Conservation (phyloP, 2,113 vertebrate genomes). For the Crotalus viridis region DNA sequence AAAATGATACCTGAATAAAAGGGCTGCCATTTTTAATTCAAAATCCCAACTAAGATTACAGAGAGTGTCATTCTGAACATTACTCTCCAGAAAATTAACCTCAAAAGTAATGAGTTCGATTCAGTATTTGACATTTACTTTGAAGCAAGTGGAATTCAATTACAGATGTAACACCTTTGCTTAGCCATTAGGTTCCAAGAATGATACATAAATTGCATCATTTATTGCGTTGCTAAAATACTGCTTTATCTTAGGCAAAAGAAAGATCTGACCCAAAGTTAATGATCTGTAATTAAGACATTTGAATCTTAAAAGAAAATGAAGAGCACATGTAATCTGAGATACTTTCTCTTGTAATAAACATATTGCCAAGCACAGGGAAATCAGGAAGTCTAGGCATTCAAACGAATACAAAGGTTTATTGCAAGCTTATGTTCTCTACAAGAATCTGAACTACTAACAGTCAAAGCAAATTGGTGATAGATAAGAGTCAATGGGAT, state of each 20-base stretch:
- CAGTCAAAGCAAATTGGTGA: neutral
- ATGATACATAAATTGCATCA: neutral
- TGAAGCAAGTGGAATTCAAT: neutral
- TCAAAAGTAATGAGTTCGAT: neutral
- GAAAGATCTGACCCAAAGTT: neutral
- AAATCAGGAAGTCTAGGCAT: neutral
- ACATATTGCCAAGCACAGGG: neutral
- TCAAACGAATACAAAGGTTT: neutral
- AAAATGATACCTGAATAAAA: neutral
- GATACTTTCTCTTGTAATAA: neutral
- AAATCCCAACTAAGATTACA: neutral
- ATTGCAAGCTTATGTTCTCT: neutral
- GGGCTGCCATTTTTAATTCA: neutral
- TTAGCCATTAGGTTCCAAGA: neutral
- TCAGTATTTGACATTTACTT: neutral
- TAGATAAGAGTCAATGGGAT: neutral
- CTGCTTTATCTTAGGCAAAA: neutral
- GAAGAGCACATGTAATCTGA: neutral
- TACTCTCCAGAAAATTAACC: neutral
- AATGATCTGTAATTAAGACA: neutral
- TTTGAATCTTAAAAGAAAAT: neutral
- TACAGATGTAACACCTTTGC: neutral
- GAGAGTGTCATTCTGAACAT: neutral
- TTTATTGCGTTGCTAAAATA: neutral
- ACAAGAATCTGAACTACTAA: neutral